phyloP scores from a whole-genome alignment of 2,888 invertebrate species.

The Allacma fusca region DNA sequence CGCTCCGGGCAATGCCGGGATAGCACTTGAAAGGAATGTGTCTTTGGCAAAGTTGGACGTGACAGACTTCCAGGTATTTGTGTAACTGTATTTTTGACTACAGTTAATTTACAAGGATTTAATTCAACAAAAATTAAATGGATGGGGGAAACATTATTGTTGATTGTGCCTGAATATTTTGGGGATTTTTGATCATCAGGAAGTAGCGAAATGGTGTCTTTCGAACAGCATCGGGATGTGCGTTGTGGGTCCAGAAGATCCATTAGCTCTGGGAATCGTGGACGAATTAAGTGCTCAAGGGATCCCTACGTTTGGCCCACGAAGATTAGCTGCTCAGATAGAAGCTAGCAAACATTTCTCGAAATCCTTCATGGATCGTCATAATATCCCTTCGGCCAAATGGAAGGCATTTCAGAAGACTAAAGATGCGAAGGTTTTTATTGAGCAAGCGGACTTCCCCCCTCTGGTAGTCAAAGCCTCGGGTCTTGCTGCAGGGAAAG shows the following conservation, averaged over 20 bases:
- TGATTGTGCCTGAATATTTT: not conserved
- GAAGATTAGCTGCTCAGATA: slow-evolving; percentile 81
- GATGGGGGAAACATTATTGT: too few species aligned
- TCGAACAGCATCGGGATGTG: slow-evolving; percentile 77
- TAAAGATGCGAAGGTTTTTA: slow-evolving; percentile 78
- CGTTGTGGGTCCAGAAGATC: slow-evolving; percentile 93
- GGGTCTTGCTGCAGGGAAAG: slow-evolving; percentile 97
- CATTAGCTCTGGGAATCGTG: slow-evolving; percentile 85
- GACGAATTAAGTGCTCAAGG: slow-evolving; percentile 74
- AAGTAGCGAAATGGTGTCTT: slow-evolving; percentile 77
- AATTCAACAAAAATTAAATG: too few species aligned
- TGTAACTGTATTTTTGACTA: too few species aligned
- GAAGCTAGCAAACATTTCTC: slow-evolving; percentile 94
- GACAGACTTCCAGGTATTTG: slow-evolving; percentile 73
- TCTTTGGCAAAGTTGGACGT: slow-evolving; percentile 72
- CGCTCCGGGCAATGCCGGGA: slow-evolving; percentile 90
- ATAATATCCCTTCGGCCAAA: slow-evolving; percentile 88
- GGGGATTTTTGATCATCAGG: slow-evolving; percentile 67
- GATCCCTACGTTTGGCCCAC: slow-evolving; percentile 87
- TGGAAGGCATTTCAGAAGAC: slow-evolving; percentile 82
- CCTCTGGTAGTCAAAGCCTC: slow-evolving; percentile 94
- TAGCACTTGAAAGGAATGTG: slow-evolving; percentile 75
- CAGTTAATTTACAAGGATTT: not conserved
- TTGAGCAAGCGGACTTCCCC: slow-evolving; percentile 78
- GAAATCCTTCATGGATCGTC: slow-evolving; percentile 90